phyloP scores from a whole-genome alignment of 2,113 vertebrate genomes.

The Candoia aspera region DNA sequence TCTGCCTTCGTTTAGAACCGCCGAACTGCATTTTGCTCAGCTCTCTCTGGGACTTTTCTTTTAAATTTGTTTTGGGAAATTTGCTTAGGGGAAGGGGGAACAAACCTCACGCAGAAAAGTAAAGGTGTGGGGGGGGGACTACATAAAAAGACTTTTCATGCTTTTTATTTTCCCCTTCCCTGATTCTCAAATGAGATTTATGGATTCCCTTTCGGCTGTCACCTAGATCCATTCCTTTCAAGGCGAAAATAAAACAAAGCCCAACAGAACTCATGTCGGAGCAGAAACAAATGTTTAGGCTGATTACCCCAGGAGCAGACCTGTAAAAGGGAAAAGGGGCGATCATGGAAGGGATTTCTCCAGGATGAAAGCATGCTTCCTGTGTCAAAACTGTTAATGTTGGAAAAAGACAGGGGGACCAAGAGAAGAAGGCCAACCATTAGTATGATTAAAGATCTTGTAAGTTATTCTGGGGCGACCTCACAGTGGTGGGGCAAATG shows the following conservation, averaged over 20 bases:
- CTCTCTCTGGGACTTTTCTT: constrained; percentile 41
- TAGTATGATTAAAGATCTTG: too few species aligned
- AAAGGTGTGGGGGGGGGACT: constrained; percentile 38
- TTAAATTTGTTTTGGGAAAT: constrained; percentile 61
- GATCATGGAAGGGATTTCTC: not conserved
- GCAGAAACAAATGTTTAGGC: constrained; percentile 10
- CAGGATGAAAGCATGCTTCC: not conserved
- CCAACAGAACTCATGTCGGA: rapidly evolving
- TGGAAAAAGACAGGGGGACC: not conserved
- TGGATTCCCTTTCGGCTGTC: constrained; percentile 9
- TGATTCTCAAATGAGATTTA: constrained; percentile 65
- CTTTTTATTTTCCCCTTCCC: constrained; percentile 21
- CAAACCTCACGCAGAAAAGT: not conserved
- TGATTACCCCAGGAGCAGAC: not conserved
- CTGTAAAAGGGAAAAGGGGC: not conserved
- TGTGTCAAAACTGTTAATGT: rapidly evolving
- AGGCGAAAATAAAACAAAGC: constrained; percentile 25
- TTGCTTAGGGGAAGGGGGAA: constrained; percentile 39
- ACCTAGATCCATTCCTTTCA: constrained; percentile 20
- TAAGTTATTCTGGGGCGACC: too few species aligned
- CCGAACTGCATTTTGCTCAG: constrained; percentile 37
- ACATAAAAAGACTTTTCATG: constrained; percentile 53
- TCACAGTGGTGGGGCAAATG: not conserved
- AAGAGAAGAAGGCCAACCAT: not conserved
- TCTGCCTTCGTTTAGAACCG: constrained; percentile 50